Conservation (phyloP, 2,888 invertebrate genomes). For the Ennomos quercinarius region DNA sequence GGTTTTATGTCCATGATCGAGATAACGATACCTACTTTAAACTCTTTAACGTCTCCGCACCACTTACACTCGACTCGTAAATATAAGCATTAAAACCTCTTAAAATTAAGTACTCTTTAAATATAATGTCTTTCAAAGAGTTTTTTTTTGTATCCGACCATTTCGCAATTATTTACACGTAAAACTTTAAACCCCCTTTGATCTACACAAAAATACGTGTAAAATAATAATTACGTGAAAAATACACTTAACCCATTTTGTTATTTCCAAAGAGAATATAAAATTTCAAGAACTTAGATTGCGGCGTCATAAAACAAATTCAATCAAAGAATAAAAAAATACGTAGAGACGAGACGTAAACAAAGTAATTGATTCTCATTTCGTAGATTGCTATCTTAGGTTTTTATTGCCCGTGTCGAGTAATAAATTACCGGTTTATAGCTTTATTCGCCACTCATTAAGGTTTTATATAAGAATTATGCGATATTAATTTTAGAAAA, state of each 20-base stretch:
- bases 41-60: constrained; percentile 3
- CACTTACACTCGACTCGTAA: constrained; percentile 10
- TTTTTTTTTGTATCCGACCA: background rate
- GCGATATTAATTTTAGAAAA: constrained; percentile 81
- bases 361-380: constrained; percentile 68
- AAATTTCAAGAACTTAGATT: constrained; percentile 33
- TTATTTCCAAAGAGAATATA: constrained; percentile 16
- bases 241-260: background rate
- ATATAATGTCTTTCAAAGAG: constrained; percentile 6
- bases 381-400: constrained; percentile 57
- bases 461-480: constrained; percentile 78
- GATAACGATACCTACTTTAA: constrained; percentile 14
- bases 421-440: constrained; percentile 74
- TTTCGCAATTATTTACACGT: constrained; percentile 10
- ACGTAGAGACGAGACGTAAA: constrained; percentile 55
- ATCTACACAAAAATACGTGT: constrained; percentile 30
- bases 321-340: constrained; percentile 41
- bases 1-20: constrained; percentile 9
- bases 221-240: too few relatives aligned
- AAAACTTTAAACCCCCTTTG: constrained; percentile 26
- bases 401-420: constrained; percentile 60
- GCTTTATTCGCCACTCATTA: constrained; percentile 82
- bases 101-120: constrained; percentile 14
- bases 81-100: constrained; percentile 7
- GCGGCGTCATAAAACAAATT: constrained; percentile 45